Evolutionary conservation across 2,797 vertebrate genomes (phyloP), one percentile per base, ranked within the genome.

Genomic region (Chromobotia macracanthus): DNA sequence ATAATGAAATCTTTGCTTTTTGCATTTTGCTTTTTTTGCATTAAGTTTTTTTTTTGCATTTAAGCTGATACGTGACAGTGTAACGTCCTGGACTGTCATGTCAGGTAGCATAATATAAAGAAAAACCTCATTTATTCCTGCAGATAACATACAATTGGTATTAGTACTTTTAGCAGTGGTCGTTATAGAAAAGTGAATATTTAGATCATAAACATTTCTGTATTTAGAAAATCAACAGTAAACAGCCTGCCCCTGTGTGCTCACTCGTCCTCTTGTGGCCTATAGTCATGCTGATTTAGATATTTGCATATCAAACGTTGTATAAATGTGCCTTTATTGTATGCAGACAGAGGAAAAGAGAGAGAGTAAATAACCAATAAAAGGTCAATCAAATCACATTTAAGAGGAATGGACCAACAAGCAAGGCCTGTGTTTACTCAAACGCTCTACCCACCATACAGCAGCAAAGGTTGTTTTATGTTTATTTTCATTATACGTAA

Each of bases 221-320:
- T 51, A 63, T 31, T 51, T 60, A 50, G 2, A 4, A 66, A 72
- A 83, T 80, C 67, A 75, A 73, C 76, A 63, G 13, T 61, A 58
- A 76, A 75, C 48, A 65, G 61, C 68, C 60, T 51, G 46, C 72
- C 56, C 25, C 35, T 35, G 65, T 66, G 63, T 60, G 61, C 61
- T 44, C 21, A 60, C 55, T 75, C 41, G 31, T 64, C 63, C 41
- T 69, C 63, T 79, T 75, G 70, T 77, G 77, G 77, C 75, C 70
- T 79, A 81, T 84, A 83, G 69, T 79, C 55, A 73, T 80, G 83
- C 48, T 78, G 73, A 82, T 82, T 75, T 7, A 16, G 8, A 73
- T 10, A 83, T 87, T 86, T 80, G 78, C 83, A 87, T 87, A 78
- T 87, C 84, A 80, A 86, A 68, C 51, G 69, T 65, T 72, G 31